Evolutionary conservation across 2,888 invertebrate species (phyloP).

Genomic region (Panzeria rudis): DNA sequence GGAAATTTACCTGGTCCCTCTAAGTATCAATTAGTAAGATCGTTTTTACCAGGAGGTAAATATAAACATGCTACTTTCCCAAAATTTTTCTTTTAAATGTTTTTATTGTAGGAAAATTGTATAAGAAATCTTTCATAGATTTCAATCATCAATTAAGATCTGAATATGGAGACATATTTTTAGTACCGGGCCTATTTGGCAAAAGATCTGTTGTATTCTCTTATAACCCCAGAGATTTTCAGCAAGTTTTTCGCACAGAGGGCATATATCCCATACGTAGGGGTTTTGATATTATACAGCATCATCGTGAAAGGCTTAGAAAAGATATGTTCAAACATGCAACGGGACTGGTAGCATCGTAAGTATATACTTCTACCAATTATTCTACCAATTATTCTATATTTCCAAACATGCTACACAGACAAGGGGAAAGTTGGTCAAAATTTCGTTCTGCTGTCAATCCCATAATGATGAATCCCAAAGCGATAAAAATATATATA

Average conservation of each 20-base stretch:
- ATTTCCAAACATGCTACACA: neutral
- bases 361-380: constrained; percentile 35
- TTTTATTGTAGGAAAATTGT: constrained; percentile 36
- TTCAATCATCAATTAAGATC: constrained; percentile 60
- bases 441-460: constrained; percentile 87
- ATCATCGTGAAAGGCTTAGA: constrained; percentile 81
- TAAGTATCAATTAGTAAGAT: constrained; percentile 82
- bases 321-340: constrained; percentile 72
- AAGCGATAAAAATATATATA: constrained; percentile 84
- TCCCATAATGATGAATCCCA: constrained; percentile 87
- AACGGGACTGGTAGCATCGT: constrained; percentile 75
- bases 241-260: constrained; percentile 79
- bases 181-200: constrained; percentile 80
- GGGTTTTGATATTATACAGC: constrained; percentile 80
- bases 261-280: constrained; percentile 73
- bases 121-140: constrained; percentile 56
- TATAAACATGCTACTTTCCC: neutral
- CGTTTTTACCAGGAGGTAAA: constrained; percentile 83
- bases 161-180: constrained; percentile 81
- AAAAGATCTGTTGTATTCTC: constrained; percentile 79
- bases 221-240: constrained; percentile 84
- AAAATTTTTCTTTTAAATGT: neutral
- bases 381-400: no score
- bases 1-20: constrained; percentile 54
- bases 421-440: constrained; percentile 86